Conservation (phyloP, 2,797 vertebrate genomes). For the Danio albolineatus region DNA sequence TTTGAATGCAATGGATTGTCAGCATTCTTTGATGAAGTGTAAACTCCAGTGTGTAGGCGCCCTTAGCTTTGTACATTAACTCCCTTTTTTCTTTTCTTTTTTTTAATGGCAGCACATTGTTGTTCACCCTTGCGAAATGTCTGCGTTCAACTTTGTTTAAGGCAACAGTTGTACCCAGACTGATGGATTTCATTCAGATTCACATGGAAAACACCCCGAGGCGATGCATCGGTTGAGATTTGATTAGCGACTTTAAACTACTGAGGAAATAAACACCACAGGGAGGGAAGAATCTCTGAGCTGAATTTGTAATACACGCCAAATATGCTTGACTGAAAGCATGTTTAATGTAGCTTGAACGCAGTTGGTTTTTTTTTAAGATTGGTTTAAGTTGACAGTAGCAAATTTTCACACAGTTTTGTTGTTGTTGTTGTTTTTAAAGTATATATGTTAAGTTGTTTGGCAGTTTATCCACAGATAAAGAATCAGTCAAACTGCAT, state of each 20-base stretch:
- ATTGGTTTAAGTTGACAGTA: neutral
- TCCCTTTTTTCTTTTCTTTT: neutral
- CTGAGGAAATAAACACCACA: conserved; percentile 23
- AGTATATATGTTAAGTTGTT: neutral
- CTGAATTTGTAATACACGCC: neutral
- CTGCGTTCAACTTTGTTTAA: neutral
- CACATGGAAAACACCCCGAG: conserved; percentile 4
- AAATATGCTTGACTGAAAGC: neutral
- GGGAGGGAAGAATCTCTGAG: conserved; percentile 8
- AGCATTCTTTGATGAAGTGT: neutral
- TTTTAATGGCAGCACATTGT: neutral
- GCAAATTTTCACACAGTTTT: neutral
- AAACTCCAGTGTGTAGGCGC: conserved; percentile 11
- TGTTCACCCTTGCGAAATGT: conserved; percentile 8
- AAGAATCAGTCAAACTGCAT: neutral
- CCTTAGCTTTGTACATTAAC: neutral
- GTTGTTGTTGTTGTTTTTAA: no score
- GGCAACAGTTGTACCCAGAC: neutral
- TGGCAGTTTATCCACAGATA: neutral
- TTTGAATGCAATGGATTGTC: neutral
- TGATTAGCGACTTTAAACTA: conserved; percentile 36
- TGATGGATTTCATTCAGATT: conserved; percentile 26
- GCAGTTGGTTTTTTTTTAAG: neutral
- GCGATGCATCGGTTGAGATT: conserved; percentile 32
- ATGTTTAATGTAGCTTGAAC: conserved; percentile 17